These are phyloP conservation scores for Drosophila leonis DNA, from an alignment of 2,888 invertebrate genomes.

Conservation along the genomic window DNA sequence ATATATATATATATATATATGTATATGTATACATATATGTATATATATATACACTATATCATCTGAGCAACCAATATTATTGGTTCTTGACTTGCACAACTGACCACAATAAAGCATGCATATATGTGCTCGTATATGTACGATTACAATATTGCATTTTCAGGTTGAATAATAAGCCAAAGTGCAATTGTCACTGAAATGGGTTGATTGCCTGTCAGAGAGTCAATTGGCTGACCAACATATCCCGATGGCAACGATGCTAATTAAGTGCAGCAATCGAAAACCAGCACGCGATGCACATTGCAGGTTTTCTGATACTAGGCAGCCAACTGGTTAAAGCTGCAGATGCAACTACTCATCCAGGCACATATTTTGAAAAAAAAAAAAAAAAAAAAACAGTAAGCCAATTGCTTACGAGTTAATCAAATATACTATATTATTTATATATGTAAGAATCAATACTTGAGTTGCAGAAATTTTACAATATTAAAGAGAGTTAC, in stretches of 20 bases:
- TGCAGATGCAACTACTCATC: neutral
- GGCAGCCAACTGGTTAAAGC: neutral
- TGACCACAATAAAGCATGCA: neutral
- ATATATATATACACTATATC: neutral
- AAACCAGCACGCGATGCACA: conserved; percentile 17
- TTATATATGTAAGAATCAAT: neutral
- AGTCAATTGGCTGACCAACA: conserved; percentile 41
- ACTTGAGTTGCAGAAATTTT: neutral
- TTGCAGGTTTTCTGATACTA: conserved; percentile 13
- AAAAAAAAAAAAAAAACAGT: too few species aligned
- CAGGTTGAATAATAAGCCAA: conserved; percentile 60
- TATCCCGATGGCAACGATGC: conserved; percentile 49
- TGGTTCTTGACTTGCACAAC: neutral
- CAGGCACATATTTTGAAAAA: neutral
- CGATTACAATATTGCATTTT: conserved; percentile 46
- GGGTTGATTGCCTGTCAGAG: conserved; percentile 52
- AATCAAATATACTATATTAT: neutral
- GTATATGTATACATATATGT: neutral
- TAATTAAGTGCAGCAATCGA: conserved; percentile 60
- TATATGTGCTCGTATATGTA: neutral
- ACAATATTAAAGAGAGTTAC: neutral
- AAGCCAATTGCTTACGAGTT: neutral
- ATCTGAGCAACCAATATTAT: neutral
- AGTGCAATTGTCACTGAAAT: conserved; percentile 67
- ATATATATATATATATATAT: neutral